Percentiles rank a stretch among this genome's conserved stretches.
Evolutionary conservation across 1,140 invertebrate species (phyloP).

Genomic region (Telenomus remus): DNA sequence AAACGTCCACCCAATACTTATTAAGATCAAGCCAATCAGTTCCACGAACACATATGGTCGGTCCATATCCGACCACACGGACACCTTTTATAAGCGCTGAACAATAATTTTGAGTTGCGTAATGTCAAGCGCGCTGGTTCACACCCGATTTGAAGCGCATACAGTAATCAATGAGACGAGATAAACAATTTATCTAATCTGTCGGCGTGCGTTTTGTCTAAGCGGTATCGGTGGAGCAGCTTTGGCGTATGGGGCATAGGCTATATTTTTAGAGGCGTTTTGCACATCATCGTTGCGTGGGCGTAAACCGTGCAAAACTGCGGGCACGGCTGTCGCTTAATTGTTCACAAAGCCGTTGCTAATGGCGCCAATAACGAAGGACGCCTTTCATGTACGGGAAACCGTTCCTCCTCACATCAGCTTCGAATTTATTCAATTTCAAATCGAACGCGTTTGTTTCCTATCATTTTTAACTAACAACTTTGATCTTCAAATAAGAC

Average conservation of each 20-base stretch:
- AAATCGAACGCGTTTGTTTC: conserved; percentile 23
- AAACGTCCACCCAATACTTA: not conserved
- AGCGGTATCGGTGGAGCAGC: conserved; percentile 41
- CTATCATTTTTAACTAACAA: conserved; percentile 37
- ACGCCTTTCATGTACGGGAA: conserved; percentile 49
- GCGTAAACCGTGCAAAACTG: conserved; percentile 43
- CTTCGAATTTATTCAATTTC: conserved; percentile 33
- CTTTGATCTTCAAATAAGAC: no score
- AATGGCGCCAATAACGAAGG: conserved; percentile 58
- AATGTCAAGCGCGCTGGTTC: conserved; percentile 15
- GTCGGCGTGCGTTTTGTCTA: conserved; percentile 38
- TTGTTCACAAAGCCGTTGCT: conserved; percentile 58
- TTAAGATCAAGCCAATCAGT: conserved; percentile 18
- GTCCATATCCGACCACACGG: conserved; percentile 14
- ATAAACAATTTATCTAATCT: conserved; percentile 49
- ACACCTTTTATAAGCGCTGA: not conserved
- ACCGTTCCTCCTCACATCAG: conserved; percentile 37
- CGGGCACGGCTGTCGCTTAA: conserved; percentile 50
- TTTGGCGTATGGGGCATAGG: conserved; percentile 18
- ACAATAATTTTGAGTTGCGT: conserved; percentile 11
- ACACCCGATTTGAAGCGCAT: conserved; percentile 25
- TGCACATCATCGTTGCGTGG: conserved; percentile 32
- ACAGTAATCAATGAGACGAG: conserved; percentile 29
- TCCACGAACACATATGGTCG: conserved; percentile 5
- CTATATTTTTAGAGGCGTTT: conserved; percentile 62